Conservation (phyloP, 2,113 vertebrate species). For the Falcunculus frontatus region DNA sequence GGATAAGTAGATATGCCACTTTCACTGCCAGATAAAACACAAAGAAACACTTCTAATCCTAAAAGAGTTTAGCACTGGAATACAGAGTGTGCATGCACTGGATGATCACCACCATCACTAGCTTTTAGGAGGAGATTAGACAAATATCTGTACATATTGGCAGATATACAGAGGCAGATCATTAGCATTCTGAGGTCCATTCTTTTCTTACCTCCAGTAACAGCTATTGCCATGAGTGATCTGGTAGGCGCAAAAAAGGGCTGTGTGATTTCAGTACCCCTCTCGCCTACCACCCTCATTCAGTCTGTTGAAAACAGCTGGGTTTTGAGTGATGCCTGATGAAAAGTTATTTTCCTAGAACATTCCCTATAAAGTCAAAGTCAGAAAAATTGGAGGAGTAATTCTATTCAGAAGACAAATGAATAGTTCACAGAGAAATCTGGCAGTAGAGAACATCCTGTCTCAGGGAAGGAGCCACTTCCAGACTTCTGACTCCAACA, state of each 20-base stretch:
- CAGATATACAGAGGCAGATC: neutral
- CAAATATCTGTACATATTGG: neutral
- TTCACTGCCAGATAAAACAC: neutral
- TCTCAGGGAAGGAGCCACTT: neutral
- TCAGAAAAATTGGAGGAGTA: neutral
- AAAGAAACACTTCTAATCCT: neutral
- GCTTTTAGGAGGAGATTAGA: neutral
- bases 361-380: neutral
- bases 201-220: neutral
- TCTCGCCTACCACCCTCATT: neutral
- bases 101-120: neutral
- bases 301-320: neutral
- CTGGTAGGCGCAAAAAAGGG: neutral
- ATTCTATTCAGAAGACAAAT: neutral
- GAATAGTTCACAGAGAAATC: neutral
- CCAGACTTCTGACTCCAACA: neutral
- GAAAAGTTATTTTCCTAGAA: neutral
- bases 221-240: neutral
- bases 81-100: rapidly evolving
- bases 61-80: neutral
- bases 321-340: neutral
- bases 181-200: neutral
- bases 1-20: neutral
- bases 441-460: neutral
- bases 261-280: neutral